phyloP scores from a whole-genome alignment of 2,888 invertebrate genomes.

The Ligdia adustata region DNA sequence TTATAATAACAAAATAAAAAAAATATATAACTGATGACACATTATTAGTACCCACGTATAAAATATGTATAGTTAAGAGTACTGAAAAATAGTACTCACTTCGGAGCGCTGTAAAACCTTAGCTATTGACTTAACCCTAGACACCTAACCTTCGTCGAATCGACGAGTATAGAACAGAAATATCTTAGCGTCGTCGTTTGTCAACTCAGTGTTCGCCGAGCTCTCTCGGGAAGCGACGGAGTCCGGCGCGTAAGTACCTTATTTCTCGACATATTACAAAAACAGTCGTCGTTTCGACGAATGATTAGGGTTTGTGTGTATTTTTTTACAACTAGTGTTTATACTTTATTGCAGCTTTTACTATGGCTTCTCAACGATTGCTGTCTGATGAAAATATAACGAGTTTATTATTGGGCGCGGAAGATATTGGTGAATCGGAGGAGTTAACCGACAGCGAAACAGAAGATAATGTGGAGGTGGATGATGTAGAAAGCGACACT shows the following conservation, averaged over 20 bases:
- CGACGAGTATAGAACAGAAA: slow-evolving; percentile 12
- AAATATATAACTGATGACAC: too few species aligned
- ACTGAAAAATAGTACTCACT: too few species aligned
- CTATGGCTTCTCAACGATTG: slow-evolving; percentile 11
- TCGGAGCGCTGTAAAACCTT: too few species aligned
- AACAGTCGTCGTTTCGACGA: slow-evolving; percentile 1
- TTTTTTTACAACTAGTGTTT: neutral
- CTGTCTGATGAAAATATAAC: slow-evolving; percentile 12
- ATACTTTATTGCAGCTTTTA: slow-evolving; percentile 15
- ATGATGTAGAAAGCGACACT: slow-evolving; percentile 10
- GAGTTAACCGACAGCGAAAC: slow-evolving; percentile 17
- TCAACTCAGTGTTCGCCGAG: slow-evolving; percentile 16
- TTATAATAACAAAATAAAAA: too few species aligned
- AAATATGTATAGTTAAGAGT: too few species aligned
- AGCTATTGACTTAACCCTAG: too few species aligned
- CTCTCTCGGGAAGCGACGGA: slow-evolving; percentile 12
- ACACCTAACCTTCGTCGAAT: slow-evolving; percentile 7
- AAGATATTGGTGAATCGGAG: slow-evolving; percentile 7
- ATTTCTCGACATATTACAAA: slow-evolving; percentile 3
- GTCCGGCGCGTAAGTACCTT: slow-evolving; percentile 11
- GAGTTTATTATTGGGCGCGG: slow-evolving; percentile 16
- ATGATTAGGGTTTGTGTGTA: neutral
- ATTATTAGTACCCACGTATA: too few species aligned
- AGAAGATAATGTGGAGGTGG: slow-evolving; percentile 20
- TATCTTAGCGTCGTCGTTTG: slow-evolving; percentile 8